phyloP scores from a whole-genome alignment of 2,797 vertebrate species.

The Danio choprae region DNA sequence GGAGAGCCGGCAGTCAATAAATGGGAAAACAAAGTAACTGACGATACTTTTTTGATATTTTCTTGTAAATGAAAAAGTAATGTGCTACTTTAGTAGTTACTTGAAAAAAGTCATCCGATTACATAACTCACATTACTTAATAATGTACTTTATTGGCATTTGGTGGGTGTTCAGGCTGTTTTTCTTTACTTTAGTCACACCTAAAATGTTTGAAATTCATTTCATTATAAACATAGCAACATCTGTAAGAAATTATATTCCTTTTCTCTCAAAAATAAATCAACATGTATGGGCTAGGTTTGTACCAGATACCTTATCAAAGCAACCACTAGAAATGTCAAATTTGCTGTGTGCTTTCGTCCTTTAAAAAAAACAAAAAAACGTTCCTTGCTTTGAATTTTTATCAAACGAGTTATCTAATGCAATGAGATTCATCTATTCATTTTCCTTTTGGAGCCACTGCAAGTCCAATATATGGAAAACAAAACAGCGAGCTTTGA shows the following conservation, averaged over 20 bases:
- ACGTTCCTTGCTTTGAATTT: background rate
- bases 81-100: no score
- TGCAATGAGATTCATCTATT: background rate
- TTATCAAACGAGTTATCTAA: background rate
- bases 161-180: no score
- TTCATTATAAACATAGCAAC: background rate
- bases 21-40: no score
- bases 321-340: no score
- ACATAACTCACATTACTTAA: no score
- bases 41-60: no score
- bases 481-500: background rate
- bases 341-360: background rate
- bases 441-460: background rate
- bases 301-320: background rate
- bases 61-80: no score
- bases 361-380: no score
- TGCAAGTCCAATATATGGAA: background rate
- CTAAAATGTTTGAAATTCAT: background rate
- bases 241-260: background rate
- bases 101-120: no score
- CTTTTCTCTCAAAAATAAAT: background rate
- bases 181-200: background rate
- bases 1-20: no score
- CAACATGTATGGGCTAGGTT: background rate
- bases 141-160: no score